These are phyloP conservation scores for Furnarius figulus DNA, from an alignment of 2,113 vertebrate species.

Conservation along the genomic window DNA sequence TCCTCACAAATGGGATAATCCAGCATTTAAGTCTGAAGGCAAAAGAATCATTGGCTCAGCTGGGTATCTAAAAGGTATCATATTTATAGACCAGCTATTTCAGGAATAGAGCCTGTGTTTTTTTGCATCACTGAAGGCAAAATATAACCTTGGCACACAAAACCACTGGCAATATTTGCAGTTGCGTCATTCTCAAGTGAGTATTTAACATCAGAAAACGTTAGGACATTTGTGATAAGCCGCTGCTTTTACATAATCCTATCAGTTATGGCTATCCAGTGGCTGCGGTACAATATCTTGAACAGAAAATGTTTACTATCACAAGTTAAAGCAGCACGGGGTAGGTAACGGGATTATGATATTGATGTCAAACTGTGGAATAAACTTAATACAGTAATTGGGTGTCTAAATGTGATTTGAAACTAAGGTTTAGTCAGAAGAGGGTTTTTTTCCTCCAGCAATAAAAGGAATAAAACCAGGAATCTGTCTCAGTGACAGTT, in stretches of 20 bases:
- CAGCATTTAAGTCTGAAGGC: constrained; percentile 22
- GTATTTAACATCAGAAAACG: constrained; percentile 34
- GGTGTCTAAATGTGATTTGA: constrained; percentile 53
- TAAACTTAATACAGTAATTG: constrained; percentile 61
- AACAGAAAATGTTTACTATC: constrained; percentile 62
- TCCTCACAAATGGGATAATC: not conserved
- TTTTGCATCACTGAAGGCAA: constrained; percentile 73
- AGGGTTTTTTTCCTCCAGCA: not conserved
- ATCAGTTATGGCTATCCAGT: constrained; percentile 69
- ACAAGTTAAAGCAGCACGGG: constrained; percentile 68
- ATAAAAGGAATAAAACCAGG: not conserved
- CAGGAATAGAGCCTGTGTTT: constrained; percentile 51
- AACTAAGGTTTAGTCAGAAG: constrained; percentile 10
- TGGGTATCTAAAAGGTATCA: constrained; percentile 53
- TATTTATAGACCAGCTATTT: constrained; percentile 71
- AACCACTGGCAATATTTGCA: constrained; percentile 71
- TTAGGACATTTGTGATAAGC: constrained; percentile 58
- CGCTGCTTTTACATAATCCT: constrained; percentile 71
- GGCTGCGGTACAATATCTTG: not conserved
- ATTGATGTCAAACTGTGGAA: constrained; percentile 67
- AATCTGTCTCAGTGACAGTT: not conserved
- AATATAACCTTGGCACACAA: constrained; percentile 73
- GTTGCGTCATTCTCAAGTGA: constrained; percentile 65
- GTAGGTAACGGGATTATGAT: constrained; percentile 69
- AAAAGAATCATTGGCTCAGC: constrained; percentile 38